These are phyloP conservation scores for Oriolus oriolus DNA, from an alignment of 2,113 vertebrate species.

Conservation along the genomic window DNA sequence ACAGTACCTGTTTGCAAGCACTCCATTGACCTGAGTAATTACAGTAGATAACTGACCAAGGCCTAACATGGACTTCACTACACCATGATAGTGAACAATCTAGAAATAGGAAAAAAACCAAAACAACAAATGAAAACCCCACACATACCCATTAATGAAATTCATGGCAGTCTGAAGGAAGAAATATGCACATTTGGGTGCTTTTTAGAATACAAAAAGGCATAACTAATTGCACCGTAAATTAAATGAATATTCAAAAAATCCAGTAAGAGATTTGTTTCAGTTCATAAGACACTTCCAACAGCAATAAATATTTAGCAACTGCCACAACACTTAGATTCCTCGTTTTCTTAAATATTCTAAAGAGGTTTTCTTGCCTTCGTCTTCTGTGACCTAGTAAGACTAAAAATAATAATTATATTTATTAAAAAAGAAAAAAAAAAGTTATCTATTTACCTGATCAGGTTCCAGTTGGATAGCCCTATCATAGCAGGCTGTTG, in stretches of 20 bases:
- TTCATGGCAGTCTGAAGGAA: neutral
- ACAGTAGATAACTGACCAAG: constrained; percentile 95
- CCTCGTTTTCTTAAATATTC: neutral
- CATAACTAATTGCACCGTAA: neutral
- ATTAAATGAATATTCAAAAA: neutral
- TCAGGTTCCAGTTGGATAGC: constrained; percentile 96
- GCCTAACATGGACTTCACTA: constrained; percentile 95
- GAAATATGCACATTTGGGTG: neutral
- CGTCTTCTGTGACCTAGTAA: neutral
- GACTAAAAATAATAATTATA: neutral
- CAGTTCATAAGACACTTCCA: neutral
- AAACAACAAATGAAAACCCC: neutral
- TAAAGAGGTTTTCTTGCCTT: neutral
- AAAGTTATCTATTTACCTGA: constrained; percentile 72
- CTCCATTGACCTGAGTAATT: constrained; percentile 95
- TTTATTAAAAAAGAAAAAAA: neutral
- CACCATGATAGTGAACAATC: constrained; percentile 95
- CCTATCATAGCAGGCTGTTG: constrained; percentile 94
- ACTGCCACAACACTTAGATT: neutral
- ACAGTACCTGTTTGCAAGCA: constrained; percentile 88
- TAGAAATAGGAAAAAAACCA: constrained; percentile 43
- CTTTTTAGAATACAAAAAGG: neutral
- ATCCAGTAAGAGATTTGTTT: neutral
- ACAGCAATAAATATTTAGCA: neutral
- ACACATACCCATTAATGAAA: neutral